phyloP scores from a whole-genome alignment of 2,797 vertebrate species.

The Poeciliopsis gracilis region DNA sequence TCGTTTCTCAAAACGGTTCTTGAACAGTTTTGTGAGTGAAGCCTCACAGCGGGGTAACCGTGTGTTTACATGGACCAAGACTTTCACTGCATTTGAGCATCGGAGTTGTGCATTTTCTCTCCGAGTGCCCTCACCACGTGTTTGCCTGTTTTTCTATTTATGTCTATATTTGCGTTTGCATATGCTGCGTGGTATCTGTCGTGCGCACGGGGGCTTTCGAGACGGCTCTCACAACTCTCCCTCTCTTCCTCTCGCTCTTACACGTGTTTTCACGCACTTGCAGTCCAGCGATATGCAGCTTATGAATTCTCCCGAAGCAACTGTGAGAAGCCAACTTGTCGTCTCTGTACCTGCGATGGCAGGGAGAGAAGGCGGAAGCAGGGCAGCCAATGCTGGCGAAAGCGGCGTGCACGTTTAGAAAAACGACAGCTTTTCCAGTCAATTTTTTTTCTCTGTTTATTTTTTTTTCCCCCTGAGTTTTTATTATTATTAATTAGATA shows the following conservation, averaged over 20 bases:
- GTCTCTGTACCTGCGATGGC: slow-evolving; percentile 45
- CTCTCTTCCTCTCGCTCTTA: slow-evolving; percentile 24
- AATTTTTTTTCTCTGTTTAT: slow-evolving; percentile 58
- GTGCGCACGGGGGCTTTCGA: slow-evolving; percentile 59
- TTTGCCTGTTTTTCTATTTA: slow-evolving; percentile 59
- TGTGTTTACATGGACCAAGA: slow-evolving; percentile 6
- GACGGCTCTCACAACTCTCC: slow-evolving; percentile 53
- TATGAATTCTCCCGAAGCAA: slow-evolving; percentile 65
- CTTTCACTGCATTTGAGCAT: slow-evolving; percentile 18
- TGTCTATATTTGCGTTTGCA: slow-evolving; percentile 72
- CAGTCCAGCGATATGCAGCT: slow-evolving; percentile 51
- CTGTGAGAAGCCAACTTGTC: slow-evolving; percentile 59
- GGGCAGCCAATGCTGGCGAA: slow-evolving; percentile 36
- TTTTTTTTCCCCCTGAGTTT: slow-evolving; percentile 19
- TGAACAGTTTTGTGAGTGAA: slow-evolving; percentile 1
- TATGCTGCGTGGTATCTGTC: slow-evolving; percentile 68
- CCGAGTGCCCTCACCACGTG: slow-evolving; percentile 23
- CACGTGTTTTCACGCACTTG: slow-evolving; percentile 25
- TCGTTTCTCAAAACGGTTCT: slow-evolving; percentile 1
- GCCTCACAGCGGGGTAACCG: slow-evolving; percentile 31
- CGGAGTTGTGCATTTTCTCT: slow-evolving; percentile 34
- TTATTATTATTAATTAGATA: slow-evolving; percentile 81
- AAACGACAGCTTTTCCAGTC: slow-evolving; percentile 70
- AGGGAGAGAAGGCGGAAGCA: slow-evolving; percentile 55
- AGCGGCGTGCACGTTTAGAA: slow-evolving; percentile 40